Conservation (phyloP, 2,113 vertebrate species). For the Redunca redunca region DNA sequence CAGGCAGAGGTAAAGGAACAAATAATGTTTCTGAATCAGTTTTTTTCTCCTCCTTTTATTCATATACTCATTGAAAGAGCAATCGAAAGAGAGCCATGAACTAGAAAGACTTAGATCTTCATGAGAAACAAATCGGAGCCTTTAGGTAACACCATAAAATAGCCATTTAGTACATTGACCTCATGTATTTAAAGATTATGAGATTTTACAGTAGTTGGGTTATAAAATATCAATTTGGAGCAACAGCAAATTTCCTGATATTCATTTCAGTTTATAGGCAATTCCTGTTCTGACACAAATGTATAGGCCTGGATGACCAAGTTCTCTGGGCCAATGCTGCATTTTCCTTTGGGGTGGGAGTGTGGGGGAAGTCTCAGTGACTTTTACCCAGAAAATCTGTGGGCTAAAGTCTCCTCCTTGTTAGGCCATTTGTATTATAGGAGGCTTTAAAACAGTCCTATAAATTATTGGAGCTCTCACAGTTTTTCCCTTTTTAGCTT, state of each 20-base stretch:
- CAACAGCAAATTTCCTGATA: constrained; percentile 72
- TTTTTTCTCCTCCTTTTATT: constrained; percentile 45
- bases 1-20: constrained; percentile 66
- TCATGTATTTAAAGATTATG: constrained; percentile 73
- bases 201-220: constrained; percentile 73
- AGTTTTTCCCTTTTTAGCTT: constrained; percentile 5
- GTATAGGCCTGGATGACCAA: constrained; percentile 41
- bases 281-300: constrained; percentile 74
- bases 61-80: constrained; percentile 58
- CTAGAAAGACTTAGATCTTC: constrained; percentile 55
- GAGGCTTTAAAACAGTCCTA: constrained; percentile 59
- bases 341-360: constrained; percentile 50
- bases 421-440: constrained; percentile 63
- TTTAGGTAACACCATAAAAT: constrained; percentile 60
- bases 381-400: constrained; percentile 68
- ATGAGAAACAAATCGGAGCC: constrained; percentile 68
- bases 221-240: constrained; percentile 75
- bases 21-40: constrained; percentile 14
- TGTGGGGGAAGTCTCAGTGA: constrained; percentile 2
- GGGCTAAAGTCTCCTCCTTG: constrained; percentile 46
- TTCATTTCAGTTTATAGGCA: constrained; percentile 76
- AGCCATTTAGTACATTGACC: constrained; percentile 67
- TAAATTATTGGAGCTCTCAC: constrained; percentile 67
- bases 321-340: constrained; percentile 53
- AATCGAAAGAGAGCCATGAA: constrained; percentile 48